Base-by-base conservation (phyloP, 2,888 invertebrate species). In the Megamerina dolium region DNA sequence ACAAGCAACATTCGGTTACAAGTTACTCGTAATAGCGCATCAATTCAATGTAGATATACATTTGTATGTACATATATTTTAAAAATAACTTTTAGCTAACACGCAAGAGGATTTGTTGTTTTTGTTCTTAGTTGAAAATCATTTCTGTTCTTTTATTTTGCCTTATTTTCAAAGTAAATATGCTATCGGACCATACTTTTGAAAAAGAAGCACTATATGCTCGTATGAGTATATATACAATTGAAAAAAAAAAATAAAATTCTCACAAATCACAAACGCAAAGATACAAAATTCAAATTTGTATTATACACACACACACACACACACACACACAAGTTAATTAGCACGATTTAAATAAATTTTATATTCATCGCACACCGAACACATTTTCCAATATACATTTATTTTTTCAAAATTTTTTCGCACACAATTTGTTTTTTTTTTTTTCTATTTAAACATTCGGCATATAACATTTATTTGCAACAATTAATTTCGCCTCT, bases 41-140 rank as follows among this genome's bases (percentile, higher is more conserved):
- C 40, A 29, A 42, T 48, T 43, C 35, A 32, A 41, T 35, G 40
- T 17, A 40, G 23, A 35, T 44, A 43, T 54, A 50, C 55, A 56
- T 59, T 57, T 23, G 23, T 43, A 51, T 46, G 36, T 45, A 48
- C 43, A 33, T 37, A 26, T 16, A 21, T 56, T 68, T 66, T 68
- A 67, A 60, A 67, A 67, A 67, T 67, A 67, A 58, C 66, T 61
- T 66, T 65, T 60, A 67, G 68, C 66, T 64, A 60, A 64, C 64
- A 66, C 66, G 61, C 66, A 64, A 64, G 63, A 61, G 55, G 62
- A 64, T 63, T 63, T 64, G 63, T 57, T 54, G 60, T 27, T 43
- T 29, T 23, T 23, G 6, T 23, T 23, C 23, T 8, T 10, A 8
- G 23, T 8, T 8, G 23, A 10, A 23, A 23, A 23, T 8, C 23